Conservation (phyloP, 1,140 invertebrate species). For the Lordiphosa clarofinis region DNA sequence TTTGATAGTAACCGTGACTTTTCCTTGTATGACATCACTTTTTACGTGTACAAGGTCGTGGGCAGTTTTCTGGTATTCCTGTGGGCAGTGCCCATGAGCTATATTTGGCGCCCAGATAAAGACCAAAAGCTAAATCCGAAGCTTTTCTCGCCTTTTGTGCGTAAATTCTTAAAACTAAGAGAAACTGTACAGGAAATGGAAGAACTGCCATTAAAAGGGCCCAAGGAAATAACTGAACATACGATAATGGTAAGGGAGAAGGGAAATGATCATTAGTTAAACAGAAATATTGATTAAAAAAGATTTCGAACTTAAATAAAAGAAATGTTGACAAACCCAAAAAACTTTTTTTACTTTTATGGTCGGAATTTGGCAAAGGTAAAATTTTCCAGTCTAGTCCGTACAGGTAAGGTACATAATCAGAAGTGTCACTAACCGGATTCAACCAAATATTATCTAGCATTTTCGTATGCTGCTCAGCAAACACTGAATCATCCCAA, state of each 20-base stretch:
- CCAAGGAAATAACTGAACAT: conserved; percentile 7
- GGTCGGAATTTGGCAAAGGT: too few species aligned
- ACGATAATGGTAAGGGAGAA: conserved; percentile 18
- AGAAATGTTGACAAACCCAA: too few species aligned
- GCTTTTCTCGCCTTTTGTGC: conserved; percentile 50
- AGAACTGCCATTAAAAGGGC: conserved; percentile 37
- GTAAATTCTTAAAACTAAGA: conserved; percentile 34
- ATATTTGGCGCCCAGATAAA: conserved; percentile 48
- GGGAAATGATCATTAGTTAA: conserved; percentile 7
- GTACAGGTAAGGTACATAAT: too few species aligned
- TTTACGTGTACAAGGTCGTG: conserved; percentile 83
- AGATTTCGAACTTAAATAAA: conserved; percentile 2
- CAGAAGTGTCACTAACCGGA: too few species aligned
- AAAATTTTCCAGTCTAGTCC: too few species aligned
- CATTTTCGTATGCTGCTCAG: too few species aligned
- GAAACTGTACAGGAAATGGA: conserved; percentile 38
- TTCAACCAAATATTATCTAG: too few species aligned
- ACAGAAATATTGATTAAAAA: background rate
- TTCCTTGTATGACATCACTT: conserved; percentile 82
- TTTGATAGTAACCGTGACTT: conserved; percentile 78
- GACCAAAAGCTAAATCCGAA: conserved; percentile 50
- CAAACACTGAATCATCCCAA: too few species aligned
- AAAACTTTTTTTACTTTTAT: too few species aligned
- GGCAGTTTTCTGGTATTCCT: conserved; percentile 83
- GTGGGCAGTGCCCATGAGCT: conserved; percentile 81